These are phyloP conservation scores for Drosophila lacteicornis DNA, from an alignment of 1,140 invertebrate species.

Conservation along the genomic window DNA sequence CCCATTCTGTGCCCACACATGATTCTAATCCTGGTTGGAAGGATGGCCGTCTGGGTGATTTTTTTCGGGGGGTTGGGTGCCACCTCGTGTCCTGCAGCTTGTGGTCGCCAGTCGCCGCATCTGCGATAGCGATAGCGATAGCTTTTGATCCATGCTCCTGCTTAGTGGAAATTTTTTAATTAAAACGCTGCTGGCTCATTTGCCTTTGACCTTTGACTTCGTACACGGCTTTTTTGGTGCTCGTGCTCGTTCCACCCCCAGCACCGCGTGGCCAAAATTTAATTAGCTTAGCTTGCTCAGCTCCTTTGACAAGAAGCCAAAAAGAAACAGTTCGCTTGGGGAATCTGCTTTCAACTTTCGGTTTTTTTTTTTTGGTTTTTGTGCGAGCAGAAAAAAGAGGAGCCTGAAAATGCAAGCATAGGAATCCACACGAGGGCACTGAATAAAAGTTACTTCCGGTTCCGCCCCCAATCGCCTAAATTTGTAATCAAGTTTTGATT, in stretches of 20 bases:
- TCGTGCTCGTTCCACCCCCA: slow-evolving; percentile 11
- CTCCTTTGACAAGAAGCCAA: slow-evolving; percentile 68
- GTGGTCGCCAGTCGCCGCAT: slow-evolving; percentile 73
- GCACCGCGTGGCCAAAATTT: slow-evolving; percentile 70
- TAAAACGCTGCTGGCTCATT: slow-evolving; percentile 68
- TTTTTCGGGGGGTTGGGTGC: slow-evolving; percentile 10
- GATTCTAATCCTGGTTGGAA: slow-evolving; percentile 43
- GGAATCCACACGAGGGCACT: slow-evolving; percentile 11
- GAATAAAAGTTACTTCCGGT: slow-evolving; percentile 36
- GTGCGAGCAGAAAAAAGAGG: background rate
- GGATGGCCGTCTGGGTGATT: slow-evolving; percentile 7
- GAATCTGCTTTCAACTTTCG: slow-evolving; percentile 20
- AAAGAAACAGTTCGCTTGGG: slow-evolving; percentile 38
- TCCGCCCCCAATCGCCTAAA: background rate
- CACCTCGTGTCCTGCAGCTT: slow-evolving; percentile 61
- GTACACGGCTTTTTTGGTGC: slow-evolving; percentile 20
- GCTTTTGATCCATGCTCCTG: slow-evolving; percentile 70
- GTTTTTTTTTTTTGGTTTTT: background rate
- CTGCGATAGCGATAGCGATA: slow-evolving; percentile 75
- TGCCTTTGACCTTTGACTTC: slow-evolving; percentile 66
- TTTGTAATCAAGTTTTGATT: slow-evolving; percentile 34
- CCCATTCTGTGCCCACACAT: slow-evolving; percentile 11
- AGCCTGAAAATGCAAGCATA: slow-evolving; percentile 7
- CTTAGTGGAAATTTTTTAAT: slow-evolving; percentile 72
- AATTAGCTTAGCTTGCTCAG: slow-evolving; percentile 74